A percentile compares a stretch with the other conserved stretches of the same genome.
Conservation (phyloP, 2,888 invertebrate genomes). For the Sthenelais limicola region DNA sequence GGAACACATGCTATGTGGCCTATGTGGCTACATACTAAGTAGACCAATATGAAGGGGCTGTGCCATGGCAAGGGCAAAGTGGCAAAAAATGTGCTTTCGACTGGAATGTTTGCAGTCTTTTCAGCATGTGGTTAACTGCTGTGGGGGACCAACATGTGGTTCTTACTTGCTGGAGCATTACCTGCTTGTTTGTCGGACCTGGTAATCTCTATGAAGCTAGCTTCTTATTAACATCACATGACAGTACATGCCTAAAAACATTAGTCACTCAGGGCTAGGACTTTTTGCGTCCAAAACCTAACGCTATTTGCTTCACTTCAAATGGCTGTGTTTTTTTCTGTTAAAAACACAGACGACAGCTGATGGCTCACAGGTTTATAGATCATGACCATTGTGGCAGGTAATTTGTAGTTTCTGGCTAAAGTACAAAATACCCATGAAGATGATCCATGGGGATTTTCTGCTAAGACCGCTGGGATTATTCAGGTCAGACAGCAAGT, state of each 20-base stretch:
- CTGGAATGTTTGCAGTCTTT: conserved; percentile 2
- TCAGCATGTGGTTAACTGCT: conserved; percentile 16
- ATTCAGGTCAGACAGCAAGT: too few relatives aligned
- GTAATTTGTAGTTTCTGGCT: too few relatives aligned
- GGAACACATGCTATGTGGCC: conserved; percentile 29
- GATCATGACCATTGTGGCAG: too few relatives aligned
- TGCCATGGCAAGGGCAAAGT: conserved; percentile 1
- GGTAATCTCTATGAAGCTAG: conserved; percentile 17
- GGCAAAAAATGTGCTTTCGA: neutral
- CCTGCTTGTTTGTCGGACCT: conserved; percentile 27
- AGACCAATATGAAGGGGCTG: conserved; percentile 22
- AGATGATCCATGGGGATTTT: too few relatives aligned
- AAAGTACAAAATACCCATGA: too few relatives aligned
- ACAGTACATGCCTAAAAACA: conserved; percentile 1
- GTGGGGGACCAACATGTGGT: conserved; percentile 13
- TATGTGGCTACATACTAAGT: conserved; percentile 30
- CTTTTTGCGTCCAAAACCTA: too few relatives aligned
- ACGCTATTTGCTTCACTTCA: too few relatives aligned
- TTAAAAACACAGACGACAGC: too few relatives aligned
- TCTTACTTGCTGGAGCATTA: conserved; percentile 24
- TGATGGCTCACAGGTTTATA: too few relatives aligned
- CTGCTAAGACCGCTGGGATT: too few relatives aligned
- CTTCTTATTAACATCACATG: conserved; percentile 19
- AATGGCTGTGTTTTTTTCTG: too few relatives aligned
- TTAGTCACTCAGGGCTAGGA: too few relatives aligned